Evolutionary conservation across 2,113 vertebrate species (phyloP).

Genomic region (Myxocyprinus asiaticus): DNA sequence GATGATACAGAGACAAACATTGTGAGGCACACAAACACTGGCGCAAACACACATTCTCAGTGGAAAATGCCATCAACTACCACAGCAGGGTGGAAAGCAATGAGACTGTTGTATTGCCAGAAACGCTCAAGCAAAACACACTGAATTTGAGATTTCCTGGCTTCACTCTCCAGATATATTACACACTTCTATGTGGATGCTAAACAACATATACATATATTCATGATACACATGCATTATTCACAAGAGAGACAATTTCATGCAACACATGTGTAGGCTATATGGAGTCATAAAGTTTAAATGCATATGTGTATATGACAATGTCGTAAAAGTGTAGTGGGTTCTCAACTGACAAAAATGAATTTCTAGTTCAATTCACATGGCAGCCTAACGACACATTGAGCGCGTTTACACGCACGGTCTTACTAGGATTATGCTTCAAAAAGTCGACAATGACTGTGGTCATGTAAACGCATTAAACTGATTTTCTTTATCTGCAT

Average conservation of each 20-base stretch:
- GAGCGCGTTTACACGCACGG: no score
- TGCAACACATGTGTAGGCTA: not conserved
- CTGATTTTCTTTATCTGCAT: no score
- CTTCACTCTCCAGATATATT: not conserved
- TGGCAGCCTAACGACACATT: not conserved
- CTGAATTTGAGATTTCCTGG: not conserved
- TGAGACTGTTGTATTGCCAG: conserved; percentile 28
- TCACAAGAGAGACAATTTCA: conserved; percentile 4
- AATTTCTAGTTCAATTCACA: not conserved
- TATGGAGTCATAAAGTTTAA: not conserved
- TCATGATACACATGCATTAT: conserved; percentile 33
- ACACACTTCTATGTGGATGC: not conserved
- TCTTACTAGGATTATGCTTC: no score
- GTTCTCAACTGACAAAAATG: conserved; percentile 1
- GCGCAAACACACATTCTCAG: conserved; percentile 32
- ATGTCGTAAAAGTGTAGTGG: not conserved
- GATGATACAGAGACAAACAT: conserved; percentile 15
- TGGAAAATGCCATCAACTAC: conserved; percentile 35
- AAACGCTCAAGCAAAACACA: not conserved
- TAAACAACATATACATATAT: conserved; percentile 32
- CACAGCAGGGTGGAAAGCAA: conserved; percentile 49
- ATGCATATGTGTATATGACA: conserved; percentile 13
- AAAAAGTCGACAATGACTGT: no score
- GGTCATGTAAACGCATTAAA: no score
- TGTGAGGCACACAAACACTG: no score